Base-by-base conservation (phyloP, 2,797 vertebrate species). In the Prunella strophiata region DNA sequence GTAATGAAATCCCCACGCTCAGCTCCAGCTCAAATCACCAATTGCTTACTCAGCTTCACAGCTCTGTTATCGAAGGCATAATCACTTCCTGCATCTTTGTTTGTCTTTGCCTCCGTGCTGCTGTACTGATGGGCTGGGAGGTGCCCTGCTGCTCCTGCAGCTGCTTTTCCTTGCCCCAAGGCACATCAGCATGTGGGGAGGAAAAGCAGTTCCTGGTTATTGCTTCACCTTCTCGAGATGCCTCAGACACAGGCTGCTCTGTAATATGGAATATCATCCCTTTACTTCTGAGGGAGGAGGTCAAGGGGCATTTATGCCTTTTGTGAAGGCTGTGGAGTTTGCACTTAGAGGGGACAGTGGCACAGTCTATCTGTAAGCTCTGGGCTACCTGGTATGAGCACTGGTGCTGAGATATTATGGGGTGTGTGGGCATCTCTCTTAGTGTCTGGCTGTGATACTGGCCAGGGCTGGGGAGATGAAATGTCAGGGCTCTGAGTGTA, bases 1-100 rank as follows among this genome's bases (percentile, higher is more conserved):
- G 48, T 78, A 75, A 66, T 38, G 79, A 81, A 88, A 91, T 51
- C 62, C 42, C 16, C 55, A 21, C 0, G 1, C 73, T 86, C 23
- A 50, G 73, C 1, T 1, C 85, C 6, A 30, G 62, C 70, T 88
- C 51, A 51, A 80, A 72, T 77, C 78, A 75, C 70, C 87, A 52
- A 23, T 34, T 72, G 76, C 94, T 92, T 86, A 40, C 94, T 91
- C 91, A 89, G 85, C 85, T 94, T 77, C 47, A 32, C 7, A 91
- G 51, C 62, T 85, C 72, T 79, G 52, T 91, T 93, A 85, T 91
- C 91, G 11, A 81, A 59, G 47, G 13, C 73, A 42, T 75, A 85
- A 96, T 91, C 58, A 9, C 82, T 94, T 96, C 87, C 93, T 95
- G 79, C 76, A 47, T 85, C 91, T 83, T 50, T 90, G 32, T 93